A percentile compares a stretch with the other conserved stretches of the same genome.
These are phyloP conservation scores for Mustelus asterias DNA, from an alignment of 2,113 vertebrate species.

Conservation along the genomic window DNA sequence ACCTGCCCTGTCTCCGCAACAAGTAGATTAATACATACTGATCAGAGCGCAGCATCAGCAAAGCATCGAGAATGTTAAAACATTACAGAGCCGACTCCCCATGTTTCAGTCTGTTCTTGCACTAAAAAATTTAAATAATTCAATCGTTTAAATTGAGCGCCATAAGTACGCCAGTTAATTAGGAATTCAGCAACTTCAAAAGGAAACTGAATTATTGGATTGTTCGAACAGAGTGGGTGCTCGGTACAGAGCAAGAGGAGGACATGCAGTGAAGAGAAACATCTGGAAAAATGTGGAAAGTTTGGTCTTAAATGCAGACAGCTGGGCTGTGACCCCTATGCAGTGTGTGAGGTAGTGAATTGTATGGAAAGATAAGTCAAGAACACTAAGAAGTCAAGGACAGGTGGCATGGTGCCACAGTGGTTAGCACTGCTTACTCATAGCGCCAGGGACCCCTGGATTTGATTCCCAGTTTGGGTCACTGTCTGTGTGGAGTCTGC, in stretches of 20 bases:
- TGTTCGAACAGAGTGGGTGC: too few relatives aligned
- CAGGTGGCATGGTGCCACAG: too few relatives aligned
- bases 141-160: not conserved
- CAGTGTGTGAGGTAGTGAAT: not conserved
- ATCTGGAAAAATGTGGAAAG: too few relatives aligned
- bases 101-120: not conserved
- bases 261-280: not conserved
- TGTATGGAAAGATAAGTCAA: not conserved
- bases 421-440: too few relatives aligned
- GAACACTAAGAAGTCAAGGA: not conserved
- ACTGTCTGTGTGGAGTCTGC: too few relatives aligned
- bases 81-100: not conserved
- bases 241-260: not conserved
- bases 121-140: not conserved
- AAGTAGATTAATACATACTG: not conserved
- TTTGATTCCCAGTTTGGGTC: too few relatives aligned
- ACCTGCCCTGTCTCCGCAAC: not conserved
- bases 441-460: too few relatives aligned
- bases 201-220: not conserved
- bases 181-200: not conserved
- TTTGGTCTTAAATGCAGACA: not conserved
- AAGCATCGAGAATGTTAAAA: not conserved
- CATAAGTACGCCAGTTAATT: not conserved
- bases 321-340: not conserved
- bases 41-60: not conserved